These are phyloP conservation scores for Xenopus petersii DNA, from an alignment of 2,797 vertebrate species.

Conservation along the genomic window DNA sequence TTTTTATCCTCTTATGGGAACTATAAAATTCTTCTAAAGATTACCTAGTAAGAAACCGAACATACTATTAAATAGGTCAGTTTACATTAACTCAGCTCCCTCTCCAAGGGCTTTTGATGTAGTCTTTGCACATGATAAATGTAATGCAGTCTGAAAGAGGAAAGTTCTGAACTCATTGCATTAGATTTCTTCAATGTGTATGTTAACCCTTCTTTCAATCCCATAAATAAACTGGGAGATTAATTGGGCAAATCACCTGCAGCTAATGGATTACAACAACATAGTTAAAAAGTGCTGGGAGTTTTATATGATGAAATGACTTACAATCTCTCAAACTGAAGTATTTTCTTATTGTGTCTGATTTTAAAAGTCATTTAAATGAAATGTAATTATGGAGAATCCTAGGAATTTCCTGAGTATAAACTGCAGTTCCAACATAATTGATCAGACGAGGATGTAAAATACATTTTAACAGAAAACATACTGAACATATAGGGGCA, in stretches of 20 bases:
- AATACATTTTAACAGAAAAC: constrained; percentile 11
- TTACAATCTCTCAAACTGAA: not conserved
- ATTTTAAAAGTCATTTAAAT: not conserved
- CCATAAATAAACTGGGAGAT: not conserved
- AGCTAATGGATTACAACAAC: constrained; percentile 10
- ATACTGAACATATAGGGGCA: not conserved
- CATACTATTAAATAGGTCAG: constrained; percentile 36
- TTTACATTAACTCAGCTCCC: constrained; percentile 28
- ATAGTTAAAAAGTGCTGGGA: not conserved
- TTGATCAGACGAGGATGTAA: constrained; percentile 3
- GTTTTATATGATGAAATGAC: not conserved
- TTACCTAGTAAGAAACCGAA: constrained; percentile 14
- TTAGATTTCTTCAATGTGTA: constrained; percentile 1
- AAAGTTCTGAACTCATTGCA: constrained; percentile 7
- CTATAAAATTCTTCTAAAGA: constrained; percentile 23
- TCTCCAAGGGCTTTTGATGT: constrained; percentile 34
- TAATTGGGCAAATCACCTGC: constrained; percentile 12
- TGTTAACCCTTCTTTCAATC: not conserved
- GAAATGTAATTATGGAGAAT: not conserved
- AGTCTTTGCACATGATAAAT: constrained; percentile 31
- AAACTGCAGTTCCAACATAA: not conserved
- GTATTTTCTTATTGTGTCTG: not conserved
- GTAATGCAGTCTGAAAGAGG: constrained; percentile 24
- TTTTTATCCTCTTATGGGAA: constrained; percentile 7
- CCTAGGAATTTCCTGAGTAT: not conserved